A percentile compares a stretch with the other conserved stretches of the same genome.
Conservation (phyloP, 2,113 vertebrate genomes). For the Anser brachyrhynchus region DNA sequence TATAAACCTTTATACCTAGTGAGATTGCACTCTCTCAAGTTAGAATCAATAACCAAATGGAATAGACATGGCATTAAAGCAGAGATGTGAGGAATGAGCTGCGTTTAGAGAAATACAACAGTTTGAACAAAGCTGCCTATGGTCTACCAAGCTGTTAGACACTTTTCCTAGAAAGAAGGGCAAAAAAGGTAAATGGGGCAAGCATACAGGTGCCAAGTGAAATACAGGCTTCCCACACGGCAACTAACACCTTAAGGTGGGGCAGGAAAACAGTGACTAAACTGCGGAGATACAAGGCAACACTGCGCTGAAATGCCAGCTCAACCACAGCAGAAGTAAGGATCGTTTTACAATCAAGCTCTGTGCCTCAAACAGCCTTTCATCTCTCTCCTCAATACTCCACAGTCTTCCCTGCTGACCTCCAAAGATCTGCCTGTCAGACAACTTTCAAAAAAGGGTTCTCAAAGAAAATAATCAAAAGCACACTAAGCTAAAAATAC, state of each 20-base stretch:
- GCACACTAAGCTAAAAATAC: neutral
- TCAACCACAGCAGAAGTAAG: neutral
- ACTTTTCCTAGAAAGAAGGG: neutral
- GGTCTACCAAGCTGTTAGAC: neutral
- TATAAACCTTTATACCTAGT: neutral
- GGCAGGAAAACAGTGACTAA: neutral
- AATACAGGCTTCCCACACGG: neutral
- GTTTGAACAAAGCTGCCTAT: neutral
- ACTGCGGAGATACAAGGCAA: neutral
- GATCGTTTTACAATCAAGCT: neutral
- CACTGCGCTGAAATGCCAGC: neutral
- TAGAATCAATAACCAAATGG: neutral
- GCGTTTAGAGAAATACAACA: neutral
- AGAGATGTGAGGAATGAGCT: neutral
- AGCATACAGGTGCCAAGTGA: neutral
- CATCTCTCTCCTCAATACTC: neutral
- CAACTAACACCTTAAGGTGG: neutral
- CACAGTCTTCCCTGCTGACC: neutral
- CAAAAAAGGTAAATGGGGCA: neutral
- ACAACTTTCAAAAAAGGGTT: neutral
- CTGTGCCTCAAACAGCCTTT: neutral
- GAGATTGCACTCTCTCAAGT: neutral
- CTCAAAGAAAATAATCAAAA: conserved; percentile 5
- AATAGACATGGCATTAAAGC: neutral
- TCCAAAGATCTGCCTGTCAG: neutral